Evolutionary conservation across 1,140 invertebrate species (phyloP), one percentile per base, ranked within the genome.

Genomic region (Tetranychus cinnabarinus): DNA sequence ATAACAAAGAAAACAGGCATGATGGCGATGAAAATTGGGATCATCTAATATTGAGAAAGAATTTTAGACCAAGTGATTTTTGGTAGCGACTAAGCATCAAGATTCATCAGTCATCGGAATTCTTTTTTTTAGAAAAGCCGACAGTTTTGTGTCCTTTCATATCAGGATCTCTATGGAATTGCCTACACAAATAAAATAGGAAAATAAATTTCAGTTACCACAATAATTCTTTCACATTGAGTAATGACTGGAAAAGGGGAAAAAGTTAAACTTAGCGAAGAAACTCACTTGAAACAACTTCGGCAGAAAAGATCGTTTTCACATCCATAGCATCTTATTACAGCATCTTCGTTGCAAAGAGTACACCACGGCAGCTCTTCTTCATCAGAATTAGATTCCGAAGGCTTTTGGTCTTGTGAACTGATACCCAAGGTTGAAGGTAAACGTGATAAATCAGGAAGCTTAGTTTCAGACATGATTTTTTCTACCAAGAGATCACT

Each of bases 281-380:
- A 42, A 57, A 54, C n/a, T 64, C 61, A 62, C 65, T 35, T 73
- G 66, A 78, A 84, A 68, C 83, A 85, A 63, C 72, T 69, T 7
- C 72, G 71, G 71, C 83, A 85, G 67, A 82, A 85, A 1, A 85
- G 71, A 70, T 85, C 83, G 56, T 76, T 74, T 66, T 79, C 78
- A 71, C 83, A 86, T 64, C 79, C 81, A 48, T 77, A 69, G 69
- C 83, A 86, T 48, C 79, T 73, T 59, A 80, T 72, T 15, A 66
- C 73, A 4, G 82, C 83, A 76, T 85, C 81, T 68, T 82, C 79
- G 70, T 84, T 82, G 67, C 83, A 86, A 50, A 86, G 78, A 66
- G 78, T 79, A 72, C 83, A 86, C 77, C 82, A 85, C 48, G 82
- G 82, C 5, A 84, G 71, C 68, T 84, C 81, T 66, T 81, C 77